A percentile compares a stretch with the other conserved stretches of the same genome.
Evolutionary conservation across 2,113 vertebrate genomes (phyloP).

Genomic region (Pseudopipra pipra): DNA sequence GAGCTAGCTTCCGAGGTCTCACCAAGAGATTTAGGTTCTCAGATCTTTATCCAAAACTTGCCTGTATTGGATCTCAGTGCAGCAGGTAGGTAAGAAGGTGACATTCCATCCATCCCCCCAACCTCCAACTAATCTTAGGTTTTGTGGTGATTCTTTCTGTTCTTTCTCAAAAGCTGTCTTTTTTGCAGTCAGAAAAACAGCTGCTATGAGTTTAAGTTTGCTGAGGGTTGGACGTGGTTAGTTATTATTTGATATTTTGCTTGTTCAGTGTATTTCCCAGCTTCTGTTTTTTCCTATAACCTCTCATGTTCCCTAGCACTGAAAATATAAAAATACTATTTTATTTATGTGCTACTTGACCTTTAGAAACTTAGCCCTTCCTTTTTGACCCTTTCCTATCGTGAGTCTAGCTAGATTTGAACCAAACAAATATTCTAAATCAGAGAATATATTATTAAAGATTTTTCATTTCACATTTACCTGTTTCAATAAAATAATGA

Average conservation of each 20-base stretch:
- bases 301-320: neutral
- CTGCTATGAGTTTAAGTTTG: neutral
- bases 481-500: neutral
- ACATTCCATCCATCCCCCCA: neutral
- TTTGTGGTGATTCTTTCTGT: neutral
- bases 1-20: neutral
- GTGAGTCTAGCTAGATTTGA: neutral
- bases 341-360: neutral
- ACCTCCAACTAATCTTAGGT: neutral
- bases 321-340: neutral
- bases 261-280: neutral
- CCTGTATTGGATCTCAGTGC: neutral
- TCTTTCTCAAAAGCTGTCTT: neutral
- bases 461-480: neutral
- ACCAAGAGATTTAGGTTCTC: neutral
- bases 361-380: neutral
- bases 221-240: rapidly evolving
- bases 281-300: neutral
- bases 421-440: neutral
- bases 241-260: neutral
- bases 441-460: neutral
- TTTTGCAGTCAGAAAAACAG: neutral
- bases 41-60: neutral
- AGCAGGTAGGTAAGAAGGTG: neutral
- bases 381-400: neutral